Conservation (phyloP, 2,888 invertebrate species). For the Aspidiotus destructor region DNA sequence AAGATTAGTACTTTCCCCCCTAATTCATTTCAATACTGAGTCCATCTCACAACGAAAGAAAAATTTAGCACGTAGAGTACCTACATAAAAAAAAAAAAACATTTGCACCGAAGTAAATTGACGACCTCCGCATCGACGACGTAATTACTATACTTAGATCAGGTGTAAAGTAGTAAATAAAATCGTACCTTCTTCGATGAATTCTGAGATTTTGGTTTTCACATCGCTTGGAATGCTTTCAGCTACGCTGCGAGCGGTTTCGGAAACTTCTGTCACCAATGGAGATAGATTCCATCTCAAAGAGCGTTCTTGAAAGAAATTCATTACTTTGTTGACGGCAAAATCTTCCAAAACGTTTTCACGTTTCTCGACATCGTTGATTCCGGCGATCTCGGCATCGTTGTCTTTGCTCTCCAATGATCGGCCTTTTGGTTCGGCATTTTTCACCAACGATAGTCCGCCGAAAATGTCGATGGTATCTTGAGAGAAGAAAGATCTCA, state of each 20-base stretch:
- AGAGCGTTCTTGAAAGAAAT: conserved; percentile 51
- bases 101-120: no score
- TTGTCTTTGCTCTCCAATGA: conserved; percentile 45
- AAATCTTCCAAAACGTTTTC: conserved; percentile 51
- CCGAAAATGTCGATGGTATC: conserved; percentile 49
- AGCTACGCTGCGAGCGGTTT: conserved; percentile 44
- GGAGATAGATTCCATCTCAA: conserved; percentile 47
- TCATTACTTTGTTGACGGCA: conserved; percentile 46
- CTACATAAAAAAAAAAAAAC: no score
- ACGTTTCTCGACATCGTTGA: conserved; percentile 47
- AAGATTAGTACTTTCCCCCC: no score
- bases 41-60: no score
- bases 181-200: conserved; percentile 48
- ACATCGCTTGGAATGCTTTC: conserved; percentile 50
- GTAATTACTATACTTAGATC: no score
- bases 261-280: conserved; percentile 42
- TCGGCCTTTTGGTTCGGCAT: conserved; percentile 38
- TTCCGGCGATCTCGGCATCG: conserved; percentile 40
- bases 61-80: no score
- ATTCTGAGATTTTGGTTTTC: conserved; percentile 48
- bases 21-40: no score
- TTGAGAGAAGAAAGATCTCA: conserved; percentile 51
- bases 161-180: no score
- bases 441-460: conserved; percentile 48
- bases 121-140: no score